Evolutionary conservation across 2,888 invertebrate species (phyloP).

Genomic region (Spilosoma lubricipeda): DNA sequence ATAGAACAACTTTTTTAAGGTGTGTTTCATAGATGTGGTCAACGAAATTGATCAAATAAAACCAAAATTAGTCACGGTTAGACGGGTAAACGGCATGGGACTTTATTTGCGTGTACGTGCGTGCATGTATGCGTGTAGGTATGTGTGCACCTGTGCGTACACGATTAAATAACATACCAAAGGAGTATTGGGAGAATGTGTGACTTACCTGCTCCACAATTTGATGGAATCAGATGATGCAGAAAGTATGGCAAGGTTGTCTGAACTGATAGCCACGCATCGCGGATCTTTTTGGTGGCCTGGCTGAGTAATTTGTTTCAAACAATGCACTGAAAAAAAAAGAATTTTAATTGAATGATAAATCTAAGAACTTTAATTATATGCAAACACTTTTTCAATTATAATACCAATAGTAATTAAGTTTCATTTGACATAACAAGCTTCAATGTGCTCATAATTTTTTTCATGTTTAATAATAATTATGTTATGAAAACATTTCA

Average conservation of each 20-base stretch:
- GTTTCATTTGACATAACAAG: too few species aligned
- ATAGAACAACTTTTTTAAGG: too few species aligned
- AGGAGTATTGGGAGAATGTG: neutral
- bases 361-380: neutral
- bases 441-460: neutral
- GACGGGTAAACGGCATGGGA: neutral
- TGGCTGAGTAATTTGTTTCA: slow-evolving; percentile 89
- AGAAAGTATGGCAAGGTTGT: slow-evolving; percentile 94
- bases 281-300: slow-evolving; percentile 97
- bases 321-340: slow-evolving; percentile 70
- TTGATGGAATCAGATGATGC: slow-evolving; percentile 96
- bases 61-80: neutral
- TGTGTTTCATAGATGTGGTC: too few species aligned
- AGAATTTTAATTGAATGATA: neutral
- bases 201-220: slow-evolving; percentile 94
- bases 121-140: neutral
- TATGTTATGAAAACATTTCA: neutral
- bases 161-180: neutral
- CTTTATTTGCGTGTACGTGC: neutral
- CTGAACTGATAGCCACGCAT: slow-evolving; percentile 95
- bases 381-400: neutral
- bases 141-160: neutral
- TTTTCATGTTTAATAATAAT: neutral
- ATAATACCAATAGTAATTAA: neutral
- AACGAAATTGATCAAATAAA: neutral